Percentiles rank a stretch among this genome's conserved stretches.
Conservation (phyloP, 2,888 invertebrate genomes). For the Acleris cristana region DNA sequence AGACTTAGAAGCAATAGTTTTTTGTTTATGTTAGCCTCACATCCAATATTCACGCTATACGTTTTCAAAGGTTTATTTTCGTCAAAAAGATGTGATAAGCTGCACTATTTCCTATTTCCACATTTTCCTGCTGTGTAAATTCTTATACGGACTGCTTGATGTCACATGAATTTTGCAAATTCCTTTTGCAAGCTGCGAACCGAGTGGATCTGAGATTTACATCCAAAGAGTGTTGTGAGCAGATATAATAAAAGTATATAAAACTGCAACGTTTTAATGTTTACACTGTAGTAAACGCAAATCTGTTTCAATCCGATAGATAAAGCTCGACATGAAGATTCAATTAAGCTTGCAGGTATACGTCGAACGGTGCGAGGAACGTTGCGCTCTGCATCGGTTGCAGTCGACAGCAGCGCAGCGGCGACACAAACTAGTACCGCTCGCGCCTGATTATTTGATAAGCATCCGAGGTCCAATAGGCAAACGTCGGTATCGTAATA, state of each 20-base stretch:
- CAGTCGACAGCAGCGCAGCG: not conserved
- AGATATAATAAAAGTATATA: constrained; percentile 42
- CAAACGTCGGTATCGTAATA: constrained; percentile 48
- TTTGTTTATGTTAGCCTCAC: not conserved
- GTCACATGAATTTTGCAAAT: constrained; percentile 78
- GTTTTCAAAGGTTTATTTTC: constrained; percentile 7
- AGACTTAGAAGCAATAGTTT: not conserved
- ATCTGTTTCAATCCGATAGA: not conserved
- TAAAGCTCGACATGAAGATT: constrained; percentile 6
- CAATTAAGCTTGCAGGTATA: constrained; percentile 9
- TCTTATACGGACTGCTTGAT: constrained; percentile 65
- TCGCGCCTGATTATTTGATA: not conserved
- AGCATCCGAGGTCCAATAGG: not conserved
- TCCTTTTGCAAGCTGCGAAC: constrained; percentile 56
- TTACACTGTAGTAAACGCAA: not conserved
- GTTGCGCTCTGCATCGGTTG: not conserved
- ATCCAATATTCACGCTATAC: constrained; percentile 3
- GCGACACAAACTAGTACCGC: not conserved
- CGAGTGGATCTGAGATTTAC: constrained; percentile 65
- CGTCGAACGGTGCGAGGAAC: not conserved
- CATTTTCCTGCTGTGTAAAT: constrained; percentile 64
- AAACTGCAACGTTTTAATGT: constrained; percentile 21
- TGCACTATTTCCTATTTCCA: constrained; percentile 53
- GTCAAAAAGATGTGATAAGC: constrained; percentile 46
- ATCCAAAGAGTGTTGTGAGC: constrained; percentile 52